Evolutionary conservation across 2,797 vertebrate genomes (phyloP).

Genomic region (Chelonia mydas): DNA sequence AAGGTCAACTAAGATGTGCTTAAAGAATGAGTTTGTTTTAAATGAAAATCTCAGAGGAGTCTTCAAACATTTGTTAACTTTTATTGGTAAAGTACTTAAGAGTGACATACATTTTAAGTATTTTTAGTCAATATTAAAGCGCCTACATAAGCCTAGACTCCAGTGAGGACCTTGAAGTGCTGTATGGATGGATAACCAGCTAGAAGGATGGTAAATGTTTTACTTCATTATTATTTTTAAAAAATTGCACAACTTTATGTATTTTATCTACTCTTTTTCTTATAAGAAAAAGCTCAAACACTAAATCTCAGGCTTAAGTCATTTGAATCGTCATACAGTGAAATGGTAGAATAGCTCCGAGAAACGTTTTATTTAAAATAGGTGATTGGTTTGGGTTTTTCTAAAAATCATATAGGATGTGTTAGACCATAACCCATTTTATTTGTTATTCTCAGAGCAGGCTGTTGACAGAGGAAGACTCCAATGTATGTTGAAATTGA

Average conservation of each 20-base stretch:
- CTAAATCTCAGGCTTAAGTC: constrained; percentile 42
- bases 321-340: constrained; percentile 22
- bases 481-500: background rate
- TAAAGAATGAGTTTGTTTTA: background rate
- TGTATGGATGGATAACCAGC: background rate
- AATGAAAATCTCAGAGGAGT: background rate
- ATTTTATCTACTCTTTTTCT: constrained; percentile 40
- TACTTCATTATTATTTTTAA: background rate
- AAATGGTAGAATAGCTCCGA: constrained; percentile 6
- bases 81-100: background rate
- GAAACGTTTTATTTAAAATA: constrained; percentile 13
- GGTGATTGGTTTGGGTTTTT: background rate
- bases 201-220: background rate
- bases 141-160: background rate
- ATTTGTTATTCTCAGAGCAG: background rate
- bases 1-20: constrained; percentile 16
- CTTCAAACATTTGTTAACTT: no score
- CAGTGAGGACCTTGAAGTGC: background rate
- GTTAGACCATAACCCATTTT: background rate
- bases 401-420: background rate
- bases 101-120: background rate
- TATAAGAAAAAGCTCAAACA: background rate
- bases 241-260: background rate
- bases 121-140: background rate
- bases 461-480: background rate